Base-by-base conservation (phyloP, 2,113 vertebrate genomes). In the Uropsilus gracilis region DNA sequence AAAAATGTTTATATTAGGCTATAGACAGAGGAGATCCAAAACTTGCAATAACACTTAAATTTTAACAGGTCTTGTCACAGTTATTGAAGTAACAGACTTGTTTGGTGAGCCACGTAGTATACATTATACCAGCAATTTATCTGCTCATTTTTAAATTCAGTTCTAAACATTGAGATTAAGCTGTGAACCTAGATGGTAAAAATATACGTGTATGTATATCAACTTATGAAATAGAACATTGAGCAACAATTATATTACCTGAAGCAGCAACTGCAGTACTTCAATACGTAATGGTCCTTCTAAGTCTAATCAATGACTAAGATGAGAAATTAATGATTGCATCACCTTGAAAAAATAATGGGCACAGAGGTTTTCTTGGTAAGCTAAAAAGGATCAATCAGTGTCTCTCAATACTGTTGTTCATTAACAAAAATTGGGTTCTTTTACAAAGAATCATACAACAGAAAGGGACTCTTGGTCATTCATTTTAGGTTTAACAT, bases 161-260 rank as follows among this genome's bases (percentile, higher is more conserved):
- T 71, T 85, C 46, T 75, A 77, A 85, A 64, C 57, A 13, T 20
- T 55, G 32, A 97, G 39, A 86, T 82, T 88, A 90, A 94, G 80
- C 32, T 72, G 16, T 16, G n/a, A 87, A 83, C 32, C 9, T 34
- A 24, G 6, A 50, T 55, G 50, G 26, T 20, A 80, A 22, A 55
- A 87, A 92, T 84, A 30, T 4, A 90, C 22, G 3, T 37, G 48
- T n/a, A n/a, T n/a, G n/a, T n/a, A n/a, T n/a, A n/a, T 26, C 59
- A 55, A 13, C 4, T 69, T 80, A 20, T 50, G 71, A 88, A 90
- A 92, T 44, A 85, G 84, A 50, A 66, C 39, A 61, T 37, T 0
- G 2, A 86, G 12, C 24, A 82, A 63, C n/a, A 37, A 63, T 61
- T 48, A 30, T 12, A 71, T 80, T 81, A 50, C 68, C 66, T 44